These are phyloP conservation scores for Halichoeres trimaculatus DNA, from an alignment of 2,113 vertebrate species.

Conservation along the genomic window DNA sequence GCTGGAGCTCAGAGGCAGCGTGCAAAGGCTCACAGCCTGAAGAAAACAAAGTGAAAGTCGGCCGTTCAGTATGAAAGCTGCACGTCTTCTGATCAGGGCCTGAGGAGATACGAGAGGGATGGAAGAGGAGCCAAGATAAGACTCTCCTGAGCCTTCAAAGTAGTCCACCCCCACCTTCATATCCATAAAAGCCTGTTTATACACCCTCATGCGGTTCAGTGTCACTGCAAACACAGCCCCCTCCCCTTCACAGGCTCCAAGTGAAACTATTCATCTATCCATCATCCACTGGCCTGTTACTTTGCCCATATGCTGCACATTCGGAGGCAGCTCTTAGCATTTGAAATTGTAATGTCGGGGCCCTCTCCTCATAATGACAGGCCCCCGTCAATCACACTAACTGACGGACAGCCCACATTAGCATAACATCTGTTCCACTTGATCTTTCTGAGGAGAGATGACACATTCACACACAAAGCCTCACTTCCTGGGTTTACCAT, in stretches of 20 bases:
- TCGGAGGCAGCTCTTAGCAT: conserved; percentile 25
- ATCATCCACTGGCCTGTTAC: conserved; percentile 14
- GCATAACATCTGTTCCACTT: conserved; percentile 75
- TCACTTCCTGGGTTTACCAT: conserved; percentile 27
- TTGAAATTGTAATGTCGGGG: conserved; percentile 33
- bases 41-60: background rate
- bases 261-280: background rate
- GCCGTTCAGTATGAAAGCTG: no score
- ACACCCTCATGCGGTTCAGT: background rate
- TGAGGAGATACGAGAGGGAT: background rate
- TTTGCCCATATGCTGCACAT: conserved; percentile 23
- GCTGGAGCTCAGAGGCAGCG: background rate
- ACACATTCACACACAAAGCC: conserved; percentile 47
- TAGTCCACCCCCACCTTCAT: background rate
- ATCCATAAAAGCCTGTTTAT: background rate
- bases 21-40: background rate
- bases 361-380: conserved; percentile 33
- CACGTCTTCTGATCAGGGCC: background rate
- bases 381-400: conserved; percentile 53
- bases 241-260: conserved; percentile 5
- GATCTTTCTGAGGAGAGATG: conserved; percentile 32
- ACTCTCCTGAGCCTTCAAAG: background rate
- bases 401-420: conserved; percentile 58
- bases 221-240: background rate
- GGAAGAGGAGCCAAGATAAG: no score